Percentiles rank a stretch among this genome's conserved stretches.
phyloP scores from a whole-genome alignment of 1,140 invertebrate genomes.

The Semibalanus balanoides region DNA sequence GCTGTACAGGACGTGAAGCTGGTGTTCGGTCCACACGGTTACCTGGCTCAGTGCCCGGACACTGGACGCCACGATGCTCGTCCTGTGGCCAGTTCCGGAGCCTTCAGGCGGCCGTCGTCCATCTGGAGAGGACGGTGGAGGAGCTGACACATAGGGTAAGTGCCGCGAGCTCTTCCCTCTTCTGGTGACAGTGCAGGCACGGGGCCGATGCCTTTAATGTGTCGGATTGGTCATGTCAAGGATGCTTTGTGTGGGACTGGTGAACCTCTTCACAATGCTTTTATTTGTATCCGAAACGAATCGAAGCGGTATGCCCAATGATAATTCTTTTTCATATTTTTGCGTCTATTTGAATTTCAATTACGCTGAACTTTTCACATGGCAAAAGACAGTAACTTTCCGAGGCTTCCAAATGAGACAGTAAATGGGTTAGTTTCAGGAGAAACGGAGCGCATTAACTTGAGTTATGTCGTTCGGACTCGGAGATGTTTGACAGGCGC shows the following conservation, averaged over 20 bases:
- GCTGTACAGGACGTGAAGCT: slow-evolving; percentile 72
- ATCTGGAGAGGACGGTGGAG: slow-evolving; percentile 46
- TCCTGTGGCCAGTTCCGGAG: slow-evolving; percentile 74
- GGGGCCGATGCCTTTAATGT: too few relatives aligned
- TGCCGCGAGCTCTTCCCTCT: slow-evolving; percentile 1
- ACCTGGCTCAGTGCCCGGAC: slow-evolving; percentile 68
- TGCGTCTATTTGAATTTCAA: too few relatives aligned
- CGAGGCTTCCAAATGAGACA: background rate
- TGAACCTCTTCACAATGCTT: too few relatives aligned
- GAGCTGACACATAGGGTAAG: slow-evolving; percentile 50
- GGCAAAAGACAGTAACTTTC: background rate
- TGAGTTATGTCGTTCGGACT: background rate
- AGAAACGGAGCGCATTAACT: background rate
- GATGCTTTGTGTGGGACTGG: too few relatives aligned
- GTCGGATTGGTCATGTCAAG: too few relatives aligned
- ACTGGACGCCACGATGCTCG: slow-evolving; percentile 70
- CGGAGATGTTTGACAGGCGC: background rate
- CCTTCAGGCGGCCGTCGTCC: slow-evolving; percentile 56
- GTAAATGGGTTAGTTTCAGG: background rate
- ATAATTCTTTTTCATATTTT: too few relatives aligned
- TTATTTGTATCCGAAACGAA: too few relatives aligned
- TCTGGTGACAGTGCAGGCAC: too few relatives aligned
- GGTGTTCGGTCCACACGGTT: slow-evolving; percentile 66
- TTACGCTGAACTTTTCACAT: background rate
- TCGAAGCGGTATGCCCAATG: too few relatives aligned